phyloP scores from a whole-genome alignment of 30 jellyfish, hydroid and myxozoan species.

The Phacellophora camtschatica region DNA sequence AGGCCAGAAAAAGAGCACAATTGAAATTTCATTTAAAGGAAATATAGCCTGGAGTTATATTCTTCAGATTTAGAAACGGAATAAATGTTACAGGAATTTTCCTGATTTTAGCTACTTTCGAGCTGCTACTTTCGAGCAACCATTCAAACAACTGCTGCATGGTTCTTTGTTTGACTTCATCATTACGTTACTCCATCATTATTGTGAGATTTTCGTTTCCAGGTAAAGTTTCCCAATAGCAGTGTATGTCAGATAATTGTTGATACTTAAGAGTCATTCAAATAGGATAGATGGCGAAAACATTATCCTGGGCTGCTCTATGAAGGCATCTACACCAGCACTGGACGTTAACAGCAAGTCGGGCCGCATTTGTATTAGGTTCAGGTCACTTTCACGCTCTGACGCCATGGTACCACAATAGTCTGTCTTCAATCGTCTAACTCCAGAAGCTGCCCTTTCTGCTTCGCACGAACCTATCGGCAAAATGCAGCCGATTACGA shows the following conservation, averaged over 20 bases:
- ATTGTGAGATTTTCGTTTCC: constrained; percentile 2
- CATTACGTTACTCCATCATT: no score
- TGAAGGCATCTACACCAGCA: constrained; percentile 49
- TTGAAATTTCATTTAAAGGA: no score
- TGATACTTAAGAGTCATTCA: no score
- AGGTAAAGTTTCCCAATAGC: no score
- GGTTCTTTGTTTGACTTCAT: no score
- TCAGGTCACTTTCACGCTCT: constrained; percentile 48
- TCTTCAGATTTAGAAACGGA: constrained; percentile 9
- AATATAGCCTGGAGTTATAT: no score
- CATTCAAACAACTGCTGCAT: no score
- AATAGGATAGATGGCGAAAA: no score
- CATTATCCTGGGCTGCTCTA: constrained; percentile 53
- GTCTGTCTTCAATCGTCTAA: constrained; percentile 36
- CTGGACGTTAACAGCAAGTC: constrained; percentile 12
- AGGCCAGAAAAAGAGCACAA: neutral
- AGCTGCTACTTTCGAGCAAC: neutral
- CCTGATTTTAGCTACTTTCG: neutral
- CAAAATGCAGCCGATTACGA: constrained; percentile 40
- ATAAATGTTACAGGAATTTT: no score
- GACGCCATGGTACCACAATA: constrained; percentile 47
- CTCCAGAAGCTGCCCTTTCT: constrained; percentile 27
- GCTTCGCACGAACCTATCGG: constrained; percentile 28
- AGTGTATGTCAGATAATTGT: no score
- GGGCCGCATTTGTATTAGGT: constrained; percentile 23